Percentiles rank a stretch among this genome's conserved stretches.
Evolutionary conservation across 2,797 vertebrate species (phyloP).

Genomic region (Acridotheres tristis): DNA sequence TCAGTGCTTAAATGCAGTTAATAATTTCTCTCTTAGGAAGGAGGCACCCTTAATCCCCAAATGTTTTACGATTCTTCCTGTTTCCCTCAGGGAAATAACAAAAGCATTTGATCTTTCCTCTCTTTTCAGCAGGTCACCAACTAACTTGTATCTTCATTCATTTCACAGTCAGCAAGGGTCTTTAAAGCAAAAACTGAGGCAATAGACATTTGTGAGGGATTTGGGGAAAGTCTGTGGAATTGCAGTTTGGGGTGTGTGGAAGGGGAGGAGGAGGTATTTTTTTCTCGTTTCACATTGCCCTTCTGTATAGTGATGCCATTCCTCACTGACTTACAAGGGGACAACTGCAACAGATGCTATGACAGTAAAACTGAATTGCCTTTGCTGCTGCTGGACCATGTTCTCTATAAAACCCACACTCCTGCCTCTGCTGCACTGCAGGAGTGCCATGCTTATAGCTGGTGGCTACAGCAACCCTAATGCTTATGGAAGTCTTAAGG

Average conservation of each 20-base stretch:
- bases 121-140: constrained; percentile 13
- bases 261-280: background rate
- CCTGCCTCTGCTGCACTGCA: background rate
- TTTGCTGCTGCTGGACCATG: constrained; percentile 75
- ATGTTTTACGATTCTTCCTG: constrained; percentile 36
- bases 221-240: constrained; percentile 59
- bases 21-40: constrained; percentile 35
- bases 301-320: background rate
- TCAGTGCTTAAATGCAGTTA: constrained; percentile 33
- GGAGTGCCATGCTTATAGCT: constrained; percentile 39
- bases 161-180: constrained; percentile 68
- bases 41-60: constrained; percentile 15
- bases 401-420: constrained; percentile 29
- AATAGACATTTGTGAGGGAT: constrained; percentile 38
- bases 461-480: constrained; percentile 55
- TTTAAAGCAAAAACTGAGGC: constrained; percentile 42
- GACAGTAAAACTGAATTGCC: constrained; percentile 54
- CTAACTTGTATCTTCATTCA: constrained; percentile 64
- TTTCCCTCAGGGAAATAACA: constrained; percentile 33
- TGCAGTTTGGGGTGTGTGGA: background rate
- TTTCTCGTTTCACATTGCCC: background rate
- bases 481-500: constrained; percentile 53
- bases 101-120: constrained; percentile 54
- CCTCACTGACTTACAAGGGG: constrained; percentile 3
- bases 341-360: constrained; percentile 14